A percentile compares a stretch with the other conserved stretches of the same genome.
These are phyloP conservation scores for Lasioglossum figueresi DNA, from an alignment of 2,888 invertebrate genomes.

Conservation along the genomic window DNA sequence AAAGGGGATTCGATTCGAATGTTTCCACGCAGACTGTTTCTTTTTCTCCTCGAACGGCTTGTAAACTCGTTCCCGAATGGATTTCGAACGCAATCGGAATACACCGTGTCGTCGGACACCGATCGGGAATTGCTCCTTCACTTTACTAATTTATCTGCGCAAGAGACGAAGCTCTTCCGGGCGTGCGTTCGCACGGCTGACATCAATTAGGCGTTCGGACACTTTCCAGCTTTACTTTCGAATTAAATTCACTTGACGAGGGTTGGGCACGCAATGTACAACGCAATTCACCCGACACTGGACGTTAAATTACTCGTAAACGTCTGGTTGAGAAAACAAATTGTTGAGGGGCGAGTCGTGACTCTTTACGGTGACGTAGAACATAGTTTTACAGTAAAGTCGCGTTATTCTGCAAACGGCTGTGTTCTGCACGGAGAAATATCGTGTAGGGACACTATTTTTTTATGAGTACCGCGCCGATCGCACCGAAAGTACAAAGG, in stretches of 20 bases:
- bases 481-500: too few species aligned
- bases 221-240: not conserved
- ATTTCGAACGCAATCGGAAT: conserved; percentile 20
- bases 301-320: conserved; percentile 1
- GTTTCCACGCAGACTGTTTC: conserved; percentile 1
- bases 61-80: conserved; percentile 15
- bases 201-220: not conserved
- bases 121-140: not conserved
- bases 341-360: not conserved
- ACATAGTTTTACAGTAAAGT: too few species aligned
- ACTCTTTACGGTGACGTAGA: not conserved
- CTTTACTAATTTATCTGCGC: not conserved
- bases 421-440: too few species aligned
- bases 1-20: conserved; percentile 35
- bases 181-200: not conserved
- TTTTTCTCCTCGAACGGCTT: conserved; percentile 13
- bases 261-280: not conserved
- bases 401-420: too few species aligned
- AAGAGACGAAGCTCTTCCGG: not conserved
- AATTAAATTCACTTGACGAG: not conserved
- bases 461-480: too few species aligned
- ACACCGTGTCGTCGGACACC: not conserved
- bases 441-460: too few species aligned
- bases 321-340: not conserved
- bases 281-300: not conserved